phyloP scores from a whole-genome alignment of 2,797 vertebrate genomes.

The Anabas testudineus region DNA sequence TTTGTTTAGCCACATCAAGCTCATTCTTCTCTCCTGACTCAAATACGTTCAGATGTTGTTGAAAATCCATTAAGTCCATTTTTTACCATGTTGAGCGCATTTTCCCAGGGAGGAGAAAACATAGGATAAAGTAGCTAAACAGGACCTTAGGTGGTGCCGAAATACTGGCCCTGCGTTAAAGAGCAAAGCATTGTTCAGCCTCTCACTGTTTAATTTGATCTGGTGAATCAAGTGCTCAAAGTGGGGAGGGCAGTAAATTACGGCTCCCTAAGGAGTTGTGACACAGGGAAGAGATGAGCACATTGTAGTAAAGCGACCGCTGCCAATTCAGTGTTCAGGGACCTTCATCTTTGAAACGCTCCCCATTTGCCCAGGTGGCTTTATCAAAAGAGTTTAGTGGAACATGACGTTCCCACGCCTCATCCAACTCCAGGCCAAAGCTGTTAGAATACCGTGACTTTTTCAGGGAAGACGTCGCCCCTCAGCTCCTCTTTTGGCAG shows the following conservation, averaged over 20 bases:
- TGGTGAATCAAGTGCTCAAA: slow-evolving; percentile 75
- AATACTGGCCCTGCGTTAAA: slow-evolving; percentile 57
- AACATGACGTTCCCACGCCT: slow-evolving; percentile 69
- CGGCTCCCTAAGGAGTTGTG: slow-evolving; percentile 60
- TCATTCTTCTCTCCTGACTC: slow-evolving; percentile 4
- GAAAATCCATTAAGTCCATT: neutral
- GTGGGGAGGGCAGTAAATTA: slow-evolving; percentile 74
- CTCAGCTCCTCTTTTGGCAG: slow-evolving; percentile 60
- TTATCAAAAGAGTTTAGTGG: slow-evolving; percentile 69
- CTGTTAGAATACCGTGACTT: slow-evolving; percentile 47
- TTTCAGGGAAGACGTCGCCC: slow-evolving; percentile 35
- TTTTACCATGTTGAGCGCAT: neutral
- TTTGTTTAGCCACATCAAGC: slow-evolving; percentile 34
- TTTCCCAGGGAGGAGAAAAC: slow-evolving; percentile 14
- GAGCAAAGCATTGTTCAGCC: slow-evolving; percentile 62
- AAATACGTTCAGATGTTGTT: neutral
- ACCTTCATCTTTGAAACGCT: slow-evolving; percentile 69
- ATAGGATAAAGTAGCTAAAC: slow-evolving; percentile 10
- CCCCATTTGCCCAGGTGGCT: slow-evolving; percentile 69
- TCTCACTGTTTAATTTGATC: slow-evolving; percentile 79
- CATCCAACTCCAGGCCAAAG: slow-evolving; percentile 52
- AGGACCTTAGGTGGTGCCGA: slow-evolving; percentile 20
- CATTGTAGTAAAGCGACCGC: slow-evolving; percentile 60
- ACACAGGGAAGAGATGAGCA: slow-evolving; percentile 63
- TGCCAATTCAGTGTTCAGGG: slow-evolving; percentile 71